Base-by-base conservation (phyloP, 1,140 invertebrate species). In the Bombus picipes region DNA sequence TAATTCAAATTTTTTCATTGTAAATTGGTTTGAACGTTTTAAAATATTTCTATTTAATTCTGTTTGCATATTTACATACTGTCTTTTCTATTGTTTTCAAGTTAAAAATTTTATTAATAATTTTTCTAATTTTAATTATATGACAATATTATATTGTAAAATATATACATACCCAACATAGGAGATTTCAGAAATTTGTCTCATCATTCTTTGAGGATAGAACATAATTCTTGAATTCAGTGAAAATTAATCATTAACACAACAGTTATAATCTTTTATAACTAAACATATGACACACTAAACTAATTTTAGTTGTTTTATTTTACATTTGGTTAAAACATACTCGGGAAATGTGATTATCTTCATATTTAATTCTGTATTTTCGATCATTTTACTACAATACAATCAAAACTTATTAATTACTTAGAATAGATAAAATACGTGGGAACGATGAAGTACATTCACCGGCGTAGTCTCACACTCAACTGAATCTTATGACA, bases 161-260 rank as follows among this genome's bases (percentile, higher is more conserved):
- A 41, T 72, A 72, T 71, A 72, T 81, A 94, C 94, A 73, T 90
- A 95, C 94, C 94, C 94, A 13, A 95, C 94, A 62, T 95, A 95
- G 12, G 94, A 95, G 74, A 95, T 94, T 83, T 95, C 94, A 0
- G 94, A 95, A 71, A 95, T 94, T 77, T 95, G 94, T 80, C 94
- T 86, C 87, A 95, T 94, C 84, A 94, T 91, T 85, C 91, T 93
- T 34, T 93, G 90, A 1, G 91, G 92, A 81, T 89, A 88, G 72
- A 92, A 89, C 76, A 92, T 88, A 70, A 85, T 89, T 43, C n/a
- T 32, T 37, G 39, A 71, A 53, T 47, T 85, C 10, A 41, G 25
- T 1, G 28, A 15, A 79, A 84, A n/a, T 22, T 43, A n/a, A 18
- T 81, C 41, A 81, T 53, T 9, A 15, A 9, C 32, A 65, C 39